Percentiles rank a stretch among this genome's conserved stretches.
Evolutionary conservation across 1,140 invertebrate species (phyloP).

Genomic region (Caerostris darwini): DNA sequence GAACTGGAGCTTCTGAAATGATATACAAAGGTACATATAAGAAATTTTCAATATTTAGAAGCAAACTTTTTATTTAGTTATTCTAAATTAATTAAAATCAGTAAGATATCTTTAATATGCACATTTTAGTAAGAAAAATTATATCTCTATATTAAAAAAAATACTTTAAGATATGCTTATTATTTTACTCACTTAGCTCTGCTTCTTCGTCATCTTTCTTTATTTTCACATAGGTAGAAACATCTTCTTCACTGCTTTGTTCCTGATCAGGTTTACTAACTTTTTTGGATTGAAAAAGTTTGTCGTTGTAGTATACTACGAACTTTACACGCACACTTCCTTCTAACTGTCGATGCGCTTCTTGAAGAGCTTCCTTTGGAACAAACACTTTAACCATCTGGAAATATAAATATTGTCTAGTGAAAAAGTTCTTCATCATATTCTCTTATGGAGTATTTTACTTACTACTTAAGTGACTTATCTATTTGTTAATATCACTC

Average conservation of each 20-base stretch:
- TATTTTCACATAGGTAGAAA: not conserved
- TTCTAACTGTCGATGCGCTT: constrained; percentile 68
- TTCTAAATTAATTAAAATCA: no score
- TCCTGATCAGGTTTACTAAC: not conserved
- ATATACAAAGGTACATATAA: constrained; percentile 1
- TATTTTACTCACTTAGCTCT: constrained; percentile 24
- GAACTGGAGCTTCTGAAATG: constrained; percentile 79
- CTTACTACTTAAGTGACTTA: no score
- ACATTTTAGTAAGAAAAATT: not conserved
- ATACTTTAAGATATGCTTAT: not conserved
- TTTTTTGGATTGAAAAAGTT: constrained; percentile 79
- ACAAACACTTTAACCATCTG: constrained; percentile 72
- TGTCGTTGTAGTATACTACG: constrained; percentile 79
- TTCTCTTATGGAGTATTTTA: no score
- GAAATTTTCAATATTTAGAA: not conserved
- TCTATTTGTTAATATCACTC: no score
- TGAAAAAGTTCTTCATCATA: not conserved
- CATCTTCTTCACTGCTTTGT: not conserved
- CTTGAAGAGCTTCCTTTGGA: constrained; percentile 69
- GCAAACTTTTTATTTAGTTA: no score
- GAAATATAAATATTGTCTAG: not conserved
- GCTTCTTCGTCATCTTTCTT: constrained; percentile 43
- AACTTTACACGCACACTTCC: constrained; percentile 79
- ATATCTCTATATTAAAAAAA: no score
- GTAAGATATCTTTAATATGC: no score